Evolutionary conservation across 2,888 invertebrate species (phyloP).

Genomic region (Metopia argyrocephala): DNA sequence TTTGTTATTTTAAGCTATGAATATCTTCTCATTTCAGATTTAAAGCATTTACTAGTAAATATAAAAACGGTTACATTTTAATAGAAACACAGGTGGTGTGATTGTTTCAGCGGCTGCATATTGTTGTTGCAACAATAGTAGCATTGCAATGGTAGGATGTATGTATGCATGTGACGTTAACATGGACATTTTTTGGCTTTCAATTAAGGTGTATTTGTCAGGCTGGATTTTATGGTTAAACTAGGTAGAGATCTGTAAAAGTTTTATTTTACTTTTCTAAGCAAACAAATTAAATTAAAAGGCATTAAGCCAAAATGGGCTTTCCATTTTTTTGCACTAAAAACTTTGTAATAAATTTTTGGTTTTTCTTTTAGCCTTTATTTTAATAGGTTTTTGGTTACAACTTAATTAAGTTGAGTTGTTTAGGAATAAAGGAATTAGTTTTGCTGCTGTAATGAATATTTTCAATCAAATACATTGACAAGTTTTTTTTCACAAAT

Average conservation of each 20-base stretch:
- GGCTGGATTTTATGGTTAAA: conserved; percentile 46
- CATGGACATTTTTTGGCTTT: conserved; percentile 42
- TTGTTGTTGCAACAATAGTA: neutral
- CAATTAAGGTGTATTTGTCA: conserved; percentile 52
- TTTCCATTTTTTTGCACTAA: conserved; percentile 15
- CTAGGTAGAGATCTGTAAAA: too few relatives aligned
- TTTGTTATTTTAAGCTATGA: too few relatives aligned
- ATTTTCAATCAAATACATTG: neutral
- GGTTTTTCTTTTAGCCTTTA: neutral
- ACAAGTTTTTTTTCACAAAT: neutral
- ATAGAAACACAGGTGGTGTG: conserved; percentile 32
- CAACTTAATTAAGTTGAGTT: conserved; percentile 13
- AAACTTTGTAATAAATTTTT: conserved; percentile 31
- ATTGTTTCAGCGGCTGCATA: neutral
- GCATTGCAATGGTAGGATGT: neutral
- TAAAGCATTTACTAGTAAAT: too few relatives aligned
- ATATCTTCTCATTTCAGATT: too few relatives aligned
- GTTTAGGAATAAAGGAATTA: too few relatives aligned
- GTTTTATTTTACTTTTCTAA: too few relatives aligned
- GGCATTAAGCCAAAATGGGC: conserved; percentile 1
- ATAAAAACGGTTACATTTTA: conserved; percentile 70
- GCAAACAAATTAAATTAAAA: too few relatives aligned
- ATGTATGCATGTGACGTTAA: conserved; percentile 22
- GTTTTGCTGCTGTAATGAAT: neutral
- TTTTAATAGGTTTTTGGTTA: conserved; percentile 36